Base-by-base conservation (phyloP, 2,888 invertebrate species). In the Idaea biselata region DNA sequence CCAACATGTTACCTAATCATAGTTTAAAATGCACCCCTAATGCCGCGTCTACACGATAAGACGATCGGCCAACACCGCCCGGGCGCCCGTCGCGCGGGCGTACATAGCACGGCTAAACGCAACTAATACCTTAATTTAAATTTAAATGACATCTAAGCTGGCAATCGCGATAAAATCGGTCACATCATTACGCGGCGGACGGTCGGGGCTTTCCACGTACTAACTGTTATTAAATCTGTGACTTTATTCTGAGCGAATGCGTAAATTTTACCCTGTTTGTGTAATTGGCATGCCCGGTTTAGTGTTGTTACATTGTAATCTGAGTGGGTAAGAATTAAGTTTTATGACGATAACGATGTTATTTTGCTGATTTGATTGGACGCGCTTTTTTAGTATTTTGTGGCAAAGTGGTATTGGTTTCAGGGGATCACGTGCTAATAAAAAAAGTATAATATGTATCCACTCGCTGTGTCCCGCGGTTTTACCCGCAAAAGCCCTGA, bases 101-200 rank as follows among this genome's bases (percentile, higher is more conserved):
- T 78, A 8, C 14, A 1, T 4, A 44, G 44, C 5, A 6, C 44
- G 14, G 44, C 44, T 44, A 44, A 44, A 44, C 44, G 44, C 44
- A 44, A 44, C 78, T 89, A 90, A 91, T 88, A 83, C 91, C 90
- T 87, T 86, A 85, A 91, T 91, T 91, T 91, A 91, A 91, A 91
- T 91, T 91, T 91, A 91, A 91, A 91, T 90, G 86, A 87, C 89
- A 87, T 78, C 82, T 87, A 89, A 90, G 85, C 87, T 61, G 61
- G 61, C 65, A 69, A 54, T 55, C 57, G 66, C 75, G 87, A 84
- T 86, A 81, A 73, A 74, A 83, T 83, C 84, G 76, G 75, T 67
- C 77, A 79, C 78, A 82, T 81, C 82, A 79, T 81, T 81, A 78
- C 75, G 71, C 62, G 53, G 60, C 60, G 61, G 68, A 57, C 31